Base-by-base conservation (phyloP, 2,888 invertebrate genomes). In the Machimus atricapillus region DNA sequence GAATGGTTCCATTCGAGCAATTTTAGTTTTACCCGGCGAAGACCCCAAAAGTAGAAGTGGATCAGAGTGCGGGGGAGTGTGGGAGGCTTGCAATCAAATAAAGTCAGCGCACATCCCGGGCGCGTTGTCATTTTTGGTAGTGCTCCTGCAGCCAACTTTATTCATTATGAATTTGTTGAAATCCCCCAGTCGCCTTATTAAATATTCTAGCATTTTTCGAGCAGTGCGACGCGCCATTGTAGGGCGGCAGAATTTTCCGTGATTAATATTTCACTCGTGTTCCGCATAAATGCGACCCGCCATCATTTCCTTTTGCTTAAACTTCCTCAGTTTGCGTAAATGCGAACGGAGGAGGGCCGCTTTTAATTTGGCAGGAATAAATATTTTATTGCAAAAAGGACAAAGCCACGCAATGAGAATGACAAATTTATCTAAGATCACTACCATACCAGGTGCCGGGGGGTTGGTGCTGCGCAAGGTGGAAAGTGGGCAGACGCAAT, bases 221-320 rank as follows among this genome's bases (percentile, higher is more conserved):
- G 40, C 34, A 16, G 1, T n/a, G 23, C 9, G 9, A 8, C 19
- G 12, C 19, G 8, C 2, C 14, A 14, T 9, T 40, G 16, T 73
- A 40, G 23, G 66, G 12, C 23, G 31, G 37, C 43, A 66, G 12
- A 9, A 73, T 43, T 46, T 27, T 73, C 52, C 52, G 16, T 83
- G 34, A 81, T 83, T 83, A 58, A 83, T 73, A 73, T 83, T 83
- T 83, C 52, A 83, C 83, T 83, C 73, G 83, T 83, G 66, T 83
- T 83, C 66, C 73, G 19, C 73, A 66, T 73, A 73, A 66, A 73
- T 37, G 66, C 40, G 66, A 56, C 81, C 14, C 23, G 19, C 27
- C 66, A 27, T 66, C 66, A 66, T 66, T 66, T 66, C 27, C 19
- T 73, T 46, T 40, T 66, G 19, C 37, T 40, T 40, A 83, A 37